Base-by-base conservation (phyloP, 2,797 vertebrate species). In the Phataginus tricuspis region DNA sequence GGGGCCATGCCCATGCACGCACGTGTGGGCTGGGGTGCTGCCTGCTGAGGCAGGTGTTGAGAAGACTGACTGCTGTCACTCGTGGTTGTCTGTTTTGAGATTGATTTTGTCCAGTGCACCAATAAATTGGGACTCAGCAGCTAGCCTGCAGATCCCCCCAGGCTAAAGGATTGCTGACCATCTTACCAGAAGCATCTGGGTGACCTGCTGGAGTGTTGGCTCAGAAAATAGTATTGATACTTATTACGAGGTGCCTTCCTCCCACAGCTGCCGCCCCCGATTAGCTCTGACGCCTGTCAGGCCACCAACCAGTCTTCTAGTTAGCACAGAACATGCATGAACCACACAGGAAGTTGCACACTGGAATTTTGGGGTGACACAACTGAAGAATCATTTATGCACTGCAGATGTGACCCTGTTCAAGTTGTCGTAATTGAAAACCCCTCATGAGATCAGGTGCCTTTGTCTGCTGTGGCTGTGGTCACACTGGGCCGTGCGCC, bases 101-200 rank as follows among this genome's bases (percentile, higher is more conserved):
- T 74, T 93, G 87, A 45, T 92, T 92, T 85, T 96, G 90, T 90
- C 95, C 53, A 45, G 5, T 66, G 90, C 84, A 88, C 45, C 11
- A 23, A 27, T 86, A 71, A 97, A 89, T 71, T 96, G 90, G 93
- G 91, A 90, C 93, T 95, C 55, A 18, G 80, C 78, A 42, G 78
- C 29, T 31, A 64, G 85, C 66, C 49, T 51, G 86, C 39, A 64
- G 45, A 37, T 79, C 49, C 89, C 94, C 90, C 16, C 78, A 23
- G 96, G 96, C 94, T 51, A 37, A 29, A n/a, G 92, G 69, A 25
- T 69, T n/a, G 79, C 84, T 14, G 53, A 0, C 9, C 29, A 84
- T 68, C 57, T 82, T 25, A 5, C 77, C 7, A 14, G 87, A 59
- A 66, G 71, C 12, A 55, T 59, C 84, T 29, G 42, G 75, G 77